Evolutionary conservation across 2,797 vertebrate genomes (phyloP).

Genomic region (Oreochromis mossambicus): DNA sequence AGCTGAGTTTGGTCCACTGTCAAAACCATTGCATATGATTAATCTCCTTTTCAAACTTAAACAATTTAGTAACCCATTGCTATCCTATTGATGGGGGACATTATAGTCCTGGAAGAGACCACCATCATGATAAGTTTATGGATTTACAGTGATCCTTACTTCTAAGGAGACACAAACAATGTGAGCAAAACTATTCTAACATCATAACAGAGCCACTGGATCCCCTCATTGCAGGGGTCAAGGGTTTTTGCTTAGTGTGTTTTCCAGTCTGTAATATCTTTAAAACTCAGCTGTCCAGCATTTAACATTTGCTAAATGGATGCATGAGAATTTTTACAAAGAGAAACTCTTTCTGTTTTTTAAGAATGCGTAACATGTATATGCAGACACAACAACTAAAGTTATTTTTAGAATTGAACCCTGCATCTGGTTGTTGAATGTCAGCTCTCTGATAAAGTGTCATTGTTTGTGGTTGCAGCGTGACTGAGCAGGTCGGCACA

Average conservation of each 20-base stretch:
- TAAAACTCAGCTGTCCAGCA: not conserved
- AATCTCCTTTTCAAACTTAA: not conserved
- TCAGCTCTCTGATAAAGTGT: constrained; percentile 26
- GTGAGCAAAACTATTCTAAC: not conserved
- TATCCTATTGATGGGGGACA: not conserved
- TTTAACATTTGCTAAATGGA: not conserved
- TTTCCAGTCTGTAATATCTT: not conserved
- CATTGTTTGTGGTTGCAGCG: constrained; percentile 23
- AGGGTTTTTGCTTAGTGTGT: not conserved
- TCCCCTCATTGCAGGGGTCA: not conserved
- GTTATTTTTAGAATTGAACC: not conserved
- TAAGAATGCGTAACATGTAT: not conserved
- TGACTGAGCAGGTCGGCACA: constrained; percentile 26
- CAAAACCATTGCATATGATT: fast-evolving
- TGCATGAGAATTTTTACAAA: not conserved
- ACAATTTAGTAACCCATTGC: not conserved
- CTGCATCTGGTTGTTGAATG: not conserved
- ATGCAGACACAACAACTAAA: not conserved
- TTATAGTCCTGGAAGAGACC: not conserved
- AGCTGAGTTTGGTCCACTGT: not conserved
- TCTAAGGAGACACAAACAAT: not conserved
- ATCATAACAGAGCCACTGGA: not conserved
- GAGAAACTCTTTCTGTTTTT: not conserved
- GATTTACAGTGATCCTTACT: not conserved
- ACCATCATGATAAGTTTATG: fast-evolving